These are phyloP conservation scores for Netelia virgata DNA, from an alignment of 2,888 invertebrate species.

Conservation along the genomic window DNA sequence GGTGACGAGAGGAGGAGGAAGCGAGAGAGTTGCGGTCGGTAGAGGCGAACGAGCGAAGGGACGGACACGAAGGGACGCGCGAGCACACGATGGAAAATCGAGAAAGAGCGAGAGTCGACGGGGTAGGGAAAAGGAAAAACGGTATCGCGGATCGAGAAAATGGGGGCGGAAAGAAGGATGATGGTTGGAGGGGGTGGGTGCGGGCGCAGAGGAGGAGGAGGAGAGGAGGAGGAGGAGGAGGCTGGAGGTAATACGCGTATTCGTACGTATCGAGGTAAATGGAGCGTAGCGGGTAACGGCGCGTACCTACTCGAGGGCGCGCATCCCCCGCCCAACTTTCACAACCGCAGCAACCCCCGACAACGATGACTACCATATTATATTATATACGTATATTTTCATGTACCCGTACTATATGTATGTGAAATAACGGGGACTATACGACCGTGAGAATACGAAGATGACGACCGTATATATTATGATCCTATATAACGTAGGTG, in stretches of 20 bases:
- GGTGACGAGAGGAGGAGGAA: constrained; percentile 21
- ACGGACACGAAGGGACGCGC: constrained; percentile 9
- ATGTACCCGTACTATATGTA: constrained; percentile 18
- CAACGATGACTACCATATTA: constrained; percentile 45
- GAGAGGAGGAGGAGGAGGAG: constrained; percentile 2
- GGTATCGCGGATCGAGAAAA: constrained; percentile 30
- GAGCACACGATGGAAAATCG: not conserved
- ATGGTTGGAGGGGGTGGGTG: constrained; percentile 22
- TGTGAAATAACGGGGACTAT: constrained; percentile 40
- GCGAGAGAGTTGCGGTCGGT: constrained; percentile 4
- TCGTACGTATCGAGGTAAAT: constrained; percentile 78
- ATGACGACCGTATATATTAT: constrained; percentile 46
- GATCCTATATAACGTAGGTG: constrained; percentile 13
- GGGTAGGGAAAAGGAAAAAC: constrained; percentile 17
- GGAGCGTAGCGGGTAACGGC: constrained; percentile 76
- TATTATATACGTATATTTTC: constrained; percentile 6
- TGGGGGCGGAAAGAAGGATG: constrained; percentile 30
- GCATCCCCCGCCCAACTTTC: constrained; percentile 52
- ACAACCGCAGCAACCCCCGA: constrained; percentile 53
- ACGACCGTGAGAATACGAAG: constrained; percentile 54
- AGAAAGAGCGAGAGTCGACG: not conserved
- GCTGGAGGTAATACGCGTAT: constrained; percentile 73
- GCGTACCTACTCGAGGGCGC: constrained; percentile 67
- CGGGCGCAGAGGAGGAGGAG: constrained; percentile 38
- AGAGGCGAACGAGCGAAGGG: constrained; percentile 14